These are phyloP conservation scores for Propithecus deckenii DNA, from an alignment of 2,797 vertebrate species.

Conservation along the genomic window DNA sequence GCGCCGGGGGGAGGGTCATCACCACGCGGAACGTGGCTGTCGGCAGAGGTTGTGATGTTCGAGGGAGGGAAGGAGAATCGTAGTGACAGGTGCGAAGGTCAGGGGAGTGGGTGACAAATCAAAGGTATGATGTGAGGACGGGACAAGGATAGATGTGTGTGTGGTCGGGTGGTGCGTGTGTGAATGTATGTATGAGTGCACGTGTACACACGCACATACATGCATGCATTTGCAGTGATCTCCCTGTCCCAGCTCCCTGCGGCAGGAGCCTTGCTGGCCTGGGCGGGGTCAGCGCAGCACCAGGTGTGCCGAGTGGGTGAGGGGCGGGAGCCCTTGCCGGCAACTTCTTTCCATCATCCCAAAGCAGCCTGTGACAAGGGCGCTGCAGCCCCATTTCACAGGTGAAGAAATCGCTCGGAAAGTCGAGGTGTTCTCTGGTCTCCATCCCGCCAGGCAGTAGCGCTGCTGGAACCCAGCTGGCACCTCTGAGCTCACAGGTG, in stretches of 20 bases:
- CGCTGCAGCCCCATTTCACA: background rate
- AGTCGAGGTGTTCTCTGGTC: background rate
- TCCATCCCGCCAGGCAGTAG: too few species aligned
- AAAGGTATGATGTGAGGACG: background rate
- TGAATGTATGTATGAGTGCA: fast-evolving
- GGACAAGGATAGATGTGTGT: background rate
- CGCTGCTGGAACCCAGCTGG: background rate
- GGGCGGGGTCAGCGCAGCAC: too few species aligned
- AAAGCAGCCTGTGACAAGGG: background rate
- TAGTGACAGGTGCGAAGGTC: background rate
- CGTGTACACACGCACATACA: fast-evolving
- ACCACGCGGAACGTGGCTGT: fast-evolving
- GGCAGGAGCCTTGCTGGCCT: background rate
- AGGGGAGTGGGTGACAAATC: background rate
- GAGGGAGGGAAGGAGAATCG: background rate
- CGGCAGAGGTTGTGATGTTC: fast-evolving
- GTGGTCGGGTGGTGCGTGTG: fast-evolving
- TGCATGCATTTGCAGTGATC: too few species aligned
- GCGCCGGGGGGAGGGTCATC: fast-evolving
- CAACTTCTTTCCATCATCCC: background rate
- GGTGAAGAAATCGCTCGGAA: background rate
- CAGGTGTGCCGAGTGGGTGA: too few species aligned
- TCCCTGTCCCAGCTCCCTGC: fast-evolving
- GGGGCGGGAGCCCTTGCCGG: background rate
- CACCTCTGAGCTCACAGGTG: background rate